Conservation (phyloP, 1,140 invertebrate genomes). For the Ips typographus region DNA sequence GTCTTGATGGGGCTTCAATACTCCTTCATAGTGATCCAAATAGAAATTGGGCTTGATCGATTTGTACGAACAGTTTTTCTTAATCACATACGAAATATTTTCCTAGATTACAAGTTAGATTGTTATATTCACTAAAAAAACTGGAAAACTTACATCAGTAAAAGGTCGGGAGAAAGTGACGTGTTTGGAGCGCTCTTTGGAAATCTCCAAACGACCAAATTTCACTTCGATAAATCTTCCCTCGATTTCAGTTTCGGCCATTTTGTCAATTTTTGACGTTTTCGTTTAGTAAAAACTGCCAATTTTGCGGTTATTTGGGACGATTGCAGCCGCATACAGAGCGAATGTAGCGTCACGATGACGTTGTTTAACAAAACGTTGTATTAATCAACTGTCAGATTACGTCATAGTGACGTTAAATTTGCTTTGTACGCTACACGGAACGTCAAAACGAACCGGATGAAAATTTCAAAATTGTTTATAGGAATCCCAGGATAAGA, state of each 20-base stretch:
- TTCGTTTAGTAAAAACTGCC: too few relatives aligned
- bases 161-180: slow-evolving; percentile 16
- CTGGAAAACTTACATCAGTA: slow-evolving; percentile 10
- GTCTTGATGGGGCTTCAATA: slow-evolving; percentile 13
- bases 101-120: slow-evolving; percentile 20
- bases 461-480: too few relatives aligned
- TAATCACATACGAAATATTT: slow-evolving; percentile 21
- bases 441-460: too few relatives aligned
- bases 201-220: slow-evolving; percentile 32
- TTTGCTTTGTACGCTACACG: too few relatives aligned
- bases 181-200: slow-evolving; percentile 26
- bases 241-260: slow-evolving; percentile 5
- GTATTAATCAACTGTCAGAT: too few relatives aligned
- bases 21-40: slow-evolving; percentile 27
- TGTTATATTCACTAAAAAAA: neutral
- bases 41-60: slow-evolving; percentile 36
- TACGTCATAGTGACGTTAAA: too few relatives aligned
- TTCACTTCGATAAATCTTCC: slow-evolving; percentile 21
- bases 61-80: slow-evolving; percentile 24
- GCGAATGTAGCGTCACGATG: too few relatives aligned
- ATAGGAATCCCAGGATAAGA: too few relatives aligned
- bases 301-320: too few relatives aligned
- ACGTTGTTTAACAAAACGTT: too few relatives aligned
- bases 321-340: too few relatives aligned
- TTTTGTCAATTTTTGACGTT: neutral